Conservation (phyloP, 2,888 invertebrate genomes). For the Panopea generosa region DNA sequence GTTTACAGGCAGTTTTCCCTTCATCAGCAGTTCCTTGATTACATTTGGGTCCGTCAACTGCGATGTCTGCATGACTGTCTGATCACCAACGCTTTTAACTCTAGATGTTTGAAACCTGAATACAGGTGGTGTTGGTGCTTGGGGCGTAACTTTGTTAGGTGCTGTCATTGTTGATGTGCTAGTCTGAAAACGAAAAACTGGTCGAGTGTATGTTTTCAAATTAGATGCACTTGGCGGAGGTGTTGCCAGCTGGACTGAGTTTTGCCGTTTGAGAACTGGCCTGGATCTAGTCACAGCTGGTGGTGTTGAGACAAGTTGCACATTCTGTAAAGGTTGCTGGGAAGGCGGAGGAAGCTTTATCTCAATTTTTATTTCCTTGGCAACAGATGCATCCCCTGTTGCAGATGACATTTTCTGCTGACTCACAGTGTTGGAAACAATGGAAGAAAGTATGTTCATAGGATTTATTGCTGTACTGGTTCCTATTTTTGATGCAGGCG, state of each 20-base stretch:
- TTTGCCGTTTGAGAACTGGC: constrained; percentile 37
- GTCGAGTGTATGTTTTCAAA: constrained; percentile 4
- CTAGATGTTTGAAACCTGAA: constrained; percentile 40
- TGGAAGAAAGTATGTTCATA: constrained; percentile 47
- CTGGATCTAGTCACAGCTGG: neutral
- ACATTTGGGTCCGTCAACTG: constrained; percentile 87
- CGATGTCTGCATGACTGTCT: constrained; percentile 78
- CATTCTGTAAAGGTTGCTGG: neutral
- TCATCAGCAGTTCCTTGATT: constrained; percentile 92
- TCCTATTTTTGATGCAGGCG: neutral
- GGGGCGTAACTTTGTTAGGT: neutral
- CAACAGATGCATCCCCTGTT: constrained; percentile 7
- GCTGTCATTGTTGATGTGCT: neutral
- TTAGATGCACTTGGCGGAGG: constrained; percentile 11
- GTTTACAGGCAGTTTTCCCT: constrained; percentile 78
- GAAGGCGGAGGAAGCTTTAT: constrained; percentile 66
- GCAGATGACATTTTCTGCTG: constrained; percentile 21
- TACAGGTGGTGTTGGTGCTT: constrained; percentile 14
- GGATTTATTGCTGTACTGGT: constrained; percentile 29
- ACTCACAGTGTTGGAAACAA: constrained; percentile 51
- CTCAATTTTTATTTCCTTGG: constrained; percentile 76
- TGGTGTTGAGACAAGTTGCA: constrained; percentile 4
- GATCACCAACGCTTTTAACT: constrained; percentile 30
- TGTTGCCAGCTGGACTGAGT: constrained; percentile 32
- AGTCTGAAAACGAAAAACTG: constrained; percentile 42